Percentiles rank a stretch among this genome's conserved stretches.
These are phyloP conservation scores for Parotia lawesii DNA, from an alignment of 2,113 vertebrate species.

Conservation along the genomic window DNA sequence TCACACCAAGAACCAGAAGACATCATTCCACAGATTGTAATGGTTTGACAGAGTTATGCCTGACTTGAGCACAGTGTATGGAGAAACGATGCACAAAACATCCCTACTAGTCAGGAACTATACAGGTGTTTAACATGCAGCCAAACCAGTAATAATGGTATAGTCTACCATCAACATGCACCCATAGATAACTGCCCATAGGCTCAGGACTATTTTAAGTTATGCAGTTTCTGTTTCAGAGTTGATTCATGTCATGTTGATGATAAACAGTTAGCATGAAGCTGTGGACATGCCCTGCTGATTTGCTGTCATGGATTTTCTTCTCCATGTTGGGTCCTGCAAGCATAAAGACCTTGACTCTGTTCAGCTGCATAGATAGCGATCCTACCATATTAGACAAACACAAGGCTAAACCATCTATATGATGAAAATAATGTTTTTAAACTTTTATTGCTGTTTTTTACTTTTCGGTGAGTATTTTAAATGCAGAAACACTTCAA, in stretches of 20 bases:
- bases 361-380: background rate
- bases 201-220: background rate
- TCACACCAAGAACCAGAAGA: background rate
- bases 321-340: background rate
- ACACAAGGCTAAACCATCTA: background rate
- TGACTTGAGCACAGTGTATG: rapidly evolving
- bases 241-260: background rate
- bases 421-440: background rate
- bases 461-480: background rate
- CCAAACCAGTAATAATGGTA: background rate
- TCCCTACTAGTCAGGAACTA: background rate
- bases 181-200: background rate
- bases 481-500: background rate
- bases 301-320: background rate
- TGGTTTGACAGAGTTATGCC: background rate
- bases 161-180: background rate
- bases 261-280: background rate
- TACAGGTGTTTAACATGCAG: background rate
- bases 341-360: background rate
- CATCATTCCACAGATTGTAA: background rate
- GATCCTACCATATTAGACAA: background rate
- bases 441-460: background rate
- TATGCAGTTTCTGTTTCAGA: background rate
- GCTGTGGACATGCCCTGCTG: background rate
- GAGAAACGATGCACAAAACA: background rate